These are phyloP conservation scores for Cyrtorhinus lividipennis DNA, from an alignment of 1,140 invertebrate species.

Conservation along the genomic window DNA sequence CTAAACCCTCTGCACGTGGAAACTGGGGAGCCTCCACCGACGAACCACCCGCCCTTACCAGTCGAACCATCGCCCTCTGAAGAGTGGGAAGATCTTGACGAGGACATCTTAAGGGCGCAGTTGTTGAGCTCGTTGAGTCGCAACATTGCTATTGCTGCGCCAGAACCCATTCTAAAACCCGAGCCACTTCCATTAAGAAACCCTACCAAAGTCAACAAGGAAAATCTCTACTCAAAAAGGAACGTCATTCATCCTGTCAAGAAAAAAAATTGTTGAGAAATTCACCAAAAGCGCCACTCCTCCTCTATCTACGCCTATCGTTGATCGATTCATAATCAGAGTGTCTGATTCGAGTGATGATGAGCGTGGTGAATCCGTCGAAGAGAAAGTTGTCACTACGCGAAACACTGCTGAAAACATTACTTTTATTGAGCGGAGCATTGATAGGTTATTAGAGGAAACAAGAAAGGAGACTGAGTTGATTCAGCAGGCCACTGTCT, in stretches of 20 bases:
- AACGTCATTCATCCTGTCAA: neutral
- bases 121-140: conserved; percentile 11
- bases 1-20: neutral
- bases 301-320: neutral
- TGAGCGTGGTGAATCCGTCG: neutral
- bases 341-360: conserved; percentile 6
- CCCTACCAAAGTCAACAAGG: neutral
- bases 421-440: neutral
- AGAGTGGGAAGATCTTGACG: conserved; percentile 19
- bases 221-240: conserved; percentile 5
- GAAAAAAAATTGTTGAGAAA: conserved; percentile 4
- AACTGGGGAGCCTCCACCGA: too few species aligned
- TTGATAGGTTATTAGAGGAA: conserved; percentile 9
- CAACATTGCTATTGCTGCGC: too few species aligned
- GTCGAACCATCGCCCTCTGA: neutral
- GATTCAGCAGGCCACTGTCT: neutral
- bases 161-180: neutral
- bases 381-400: neutral
- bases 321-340: conserved; percentile 13
- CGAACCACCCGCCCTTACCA: neutral
- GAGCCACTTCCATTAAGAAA: too few species aligned
- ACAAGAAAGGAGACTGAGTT: conserved; percentile 7
- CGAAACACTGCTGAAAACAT: neutral
- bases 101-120: conserved; percentile 19
- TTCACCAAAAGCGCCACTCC: neutral